Evolutionary conservation across 2,113 vertebrate species (phyloP).

Genomic region (Dicerorhinus sumatrensis): DNA sequence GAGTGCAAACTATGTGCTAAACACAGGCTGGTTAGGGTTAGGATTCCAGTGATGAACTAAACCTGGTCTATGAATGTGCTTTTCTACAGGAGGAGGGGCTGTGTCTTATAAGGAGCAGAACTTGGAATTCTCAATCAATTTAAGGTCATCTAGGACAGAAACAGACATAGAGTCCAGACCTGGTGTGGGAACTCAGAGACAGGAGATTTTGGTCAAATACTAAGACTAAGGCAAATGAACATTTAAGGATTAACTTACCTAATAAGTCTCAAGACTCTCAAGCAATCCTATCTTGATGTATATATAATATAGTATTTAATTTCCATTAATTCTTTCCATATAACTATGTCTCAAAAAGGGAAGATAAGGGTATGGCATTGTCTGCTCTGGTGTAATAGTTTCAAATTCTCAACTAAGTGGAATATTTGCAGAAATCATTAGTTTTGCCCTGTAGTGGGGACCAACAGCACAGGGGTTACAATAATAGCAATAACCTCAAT

Average conservation of each 20-base stretch:
- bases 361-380: fast-evolving
- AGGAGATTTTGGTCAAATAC: not conserved
- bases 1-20: not conserved
- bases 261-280: not conserved
- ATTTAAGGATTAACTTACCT: not conserved
- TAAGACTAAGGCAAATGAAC: not conserved
- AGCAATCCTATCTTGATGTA: not conserved
- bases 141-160: not conserved
- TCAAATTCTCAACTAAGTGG: not conserved
- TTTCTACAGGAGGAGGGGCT: not conserved
- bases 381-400: not conserved
- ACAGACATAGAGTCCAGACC: not conserved
- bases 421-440: fast-evolving
- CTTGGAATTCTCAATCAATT: not conserved
- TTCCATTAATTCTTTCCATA: not conserved
- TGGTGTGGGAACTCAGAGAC: not conserved
- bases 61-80: fast-evolving
- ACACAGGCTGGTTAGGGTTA: not conserved
- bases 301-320: not conserved
- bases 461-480: not conserved
- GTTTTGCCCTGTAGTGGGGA: not conserved
- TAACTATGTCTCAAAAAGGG: not conserved
- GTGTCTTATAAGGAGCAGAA: not conserved
- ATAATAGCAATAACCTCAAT: no score
- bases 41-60: not conserved